These are phyloP conservation scores for Brachionus manjavacas DNA, from an alignment of 1,140 invertebrate genomes.

Conservation along the genomic window DNA sequence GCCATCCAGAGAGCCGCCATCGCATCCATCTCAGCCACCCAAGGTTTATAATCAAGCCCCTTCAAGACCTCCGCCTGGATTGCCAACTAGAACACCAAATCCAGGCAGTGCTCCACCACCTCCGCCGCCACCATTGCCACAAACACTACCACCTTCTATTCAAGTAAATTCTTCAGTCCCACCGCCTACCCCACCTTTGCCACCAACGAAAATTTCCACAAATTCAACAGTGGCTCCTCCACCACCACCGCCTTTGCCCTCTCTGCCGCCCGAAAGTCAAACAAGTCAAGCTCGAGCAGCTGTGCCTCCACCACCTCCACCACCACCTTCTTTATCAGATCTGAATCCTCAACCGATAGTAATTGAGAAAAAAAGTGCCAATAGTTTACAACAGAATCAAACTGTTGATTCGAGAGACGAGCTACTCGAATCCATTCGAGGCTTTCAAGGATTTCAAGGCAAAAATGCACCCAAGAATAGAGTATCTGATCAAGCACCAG, in stretches of 20 bases:
- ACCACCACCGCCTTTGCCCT: constrained; percentile 30
- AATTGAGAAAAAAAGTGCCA: not conserved
- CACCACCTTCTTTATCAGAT: not conserved
- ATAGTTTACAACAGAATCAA: not conserved
- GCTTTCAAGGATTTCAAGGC: constrained; percentile 36
- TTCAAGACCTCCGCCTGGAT: not conserved
- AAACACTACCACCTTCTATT: constrained; percentile 14
- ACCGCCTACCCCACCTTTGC: not conserved
- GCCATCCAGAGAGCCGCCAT: not conserved
- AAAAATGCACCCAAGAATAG: not conserved
- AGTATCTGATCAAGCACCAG: constrained; percentile 24
- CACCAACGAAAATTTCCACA: not conserved
- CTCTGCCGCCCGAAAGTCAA: not conserved
- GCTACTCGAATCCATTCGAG: constrained; percentile 10
- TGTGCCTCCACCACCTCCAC: constrained; percentile 1
- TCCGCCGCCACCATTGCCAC: constrained; percentile 4
- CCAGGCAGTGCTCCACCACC: not conserved
- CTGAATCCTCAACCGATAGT: not conserved
- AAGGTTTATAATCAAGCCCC: not conserved
- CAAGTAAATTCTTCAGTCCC: not conserved
- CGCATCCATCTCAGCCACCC: not conserved
- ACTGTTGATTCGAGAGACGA: not conserved
- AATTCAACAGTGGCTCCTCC: not conserved
- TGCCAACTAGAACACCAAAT: not conserved
- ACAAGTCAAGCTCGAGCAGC: not conserved